Evolutionary conservation across 2,113 vertebrate genomes (phyloP).

Genomic region (Spermophilus dauricus): DNA sequence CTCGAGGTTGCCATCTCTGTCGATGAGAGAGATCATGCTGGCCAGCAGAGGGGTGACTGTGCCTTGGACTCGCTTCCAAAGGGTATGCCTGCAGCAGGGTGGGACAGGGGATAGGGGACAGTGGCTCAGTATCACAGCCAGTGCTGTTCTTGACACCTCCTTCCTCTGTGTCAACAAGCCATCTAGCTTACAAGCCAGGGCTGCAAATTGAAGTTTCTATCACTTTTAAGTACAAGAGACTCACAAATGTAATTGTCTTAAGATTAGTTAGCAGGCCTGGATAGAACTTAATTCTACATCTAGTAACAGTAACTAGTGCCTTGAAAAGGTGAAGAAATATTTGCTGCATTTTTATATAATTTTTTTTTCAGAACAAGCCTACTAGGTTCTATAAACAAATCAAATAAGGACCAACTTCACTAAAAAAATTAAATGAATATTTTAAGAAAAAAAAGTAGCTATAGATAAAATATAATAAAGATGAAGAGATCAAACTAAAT

Average conservation of each 20-base stretch:
- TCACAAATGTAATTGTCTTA: not conserved
- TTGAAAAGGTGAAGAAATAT: not conserved
- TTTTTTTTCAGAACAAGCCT: not conserved
- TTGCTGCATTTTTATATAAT: not conserved
- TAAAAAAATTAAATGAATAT: not conserved
- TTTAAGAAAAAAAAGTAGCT: not conserved
- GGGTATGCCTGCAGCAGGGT: slow-evolving; percentile 89
- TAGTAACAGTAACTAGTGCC: not conserved
- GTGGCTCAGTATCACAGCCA: too few relatives aligned
- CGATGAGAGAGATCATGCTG: slow-evolving; percentile 92
- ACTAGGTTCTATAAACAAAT: too few relatives aligned
- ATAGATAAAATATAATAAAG: not conserved
- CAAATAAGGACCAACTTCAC: not conserved
- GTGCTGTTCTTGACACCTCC: too few relatives aligned
- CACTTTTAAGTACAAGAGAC: too few relatives aligned
- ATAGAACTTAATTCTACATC: not conserved
- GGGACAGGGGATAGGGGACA: not conserved
- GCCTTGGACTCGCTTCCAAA: slow-evolving; percentile 95
- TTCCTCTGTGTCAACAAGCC: too few relatives aligned
- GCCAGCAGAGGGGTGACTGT: slow-evolving; percentile 93
- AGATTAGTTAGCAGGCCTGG: not conserved
- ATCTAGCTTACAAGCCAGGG: too few relatives aligned
- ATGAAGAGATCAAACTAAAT: not conserved
- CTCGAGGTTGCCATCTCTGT: slow-evolving; percentile 95
- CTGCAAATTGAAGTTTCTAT: too few relatives aligned